These are phyloP conservation scores for Physella acuta DNA, from an alignment of 1,140 invertebrate genomes.

Conservation along the genomic window DNA sequence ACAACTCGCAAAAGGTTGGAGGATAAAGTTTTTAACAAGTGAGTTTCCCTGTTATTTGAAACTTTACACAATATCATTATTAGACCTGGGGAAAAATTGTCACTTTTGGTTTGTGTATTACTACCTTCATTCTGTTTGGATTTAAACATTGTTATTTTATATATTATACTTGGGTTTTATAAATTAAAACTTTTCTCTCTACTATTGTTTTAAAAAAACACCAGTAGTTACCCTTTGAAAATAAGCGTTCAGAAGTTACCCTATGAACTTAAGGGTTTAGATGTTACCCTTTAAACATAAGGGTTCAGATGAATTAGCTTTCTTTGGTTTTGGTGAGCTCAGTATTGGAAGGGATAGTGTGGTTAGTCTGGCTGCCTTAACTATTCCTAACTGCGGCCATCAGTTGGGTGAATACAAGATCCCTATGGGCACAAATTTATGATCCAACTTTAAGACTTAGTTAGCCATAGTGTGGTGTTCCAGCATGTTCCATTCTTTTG, in stretches of 20 bases:
- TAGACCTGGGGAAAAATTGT: not conserved
- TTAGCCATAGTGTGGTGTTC: too few relatives aligned
- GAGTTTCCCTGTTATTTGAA: too few relatives aligned
- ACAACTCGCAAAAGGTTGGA: slow-evolving; percentile 55
- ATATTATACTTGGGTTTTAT: not conserved
- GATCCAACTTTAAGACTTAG: too few relatives aligned
- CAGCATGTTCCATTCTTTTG: too few relatives aligned
- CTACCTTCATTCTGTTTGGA: not conserved
- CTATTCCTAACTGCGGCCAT: too few relatives aligned
- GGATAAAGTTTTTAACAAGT: slow-evolving; percentile 54
- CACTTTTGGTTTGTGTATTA: not conserved
- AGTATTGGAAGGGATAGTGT: too few relatives aligned
- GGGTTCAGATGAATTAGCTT: too few relatives aligned
- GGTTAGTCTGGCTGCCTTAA: too few relatives aligned
- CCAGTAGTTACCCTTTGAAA: too few relatives aligned
- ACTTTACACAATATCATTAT: not conserved
- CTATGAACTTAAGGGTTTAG: not conserved
- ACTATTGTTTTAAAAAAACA: not conserved
- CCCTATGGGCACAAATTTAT: too few relatives aligned
- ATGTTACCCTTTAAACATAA: not conserved
- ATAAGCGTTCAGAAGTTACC: not conserved
- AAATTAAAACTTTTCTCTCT: not conserved
- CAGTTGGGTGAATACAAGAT: too few relatives aligned
- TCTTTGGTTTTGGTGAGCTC: too few relatives aligned
- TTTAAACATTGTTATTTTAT: not conserved